Conservation (phyloP, 92 coral and sea anemone genomes). For the Umimayanthus kanabou region DNA sequence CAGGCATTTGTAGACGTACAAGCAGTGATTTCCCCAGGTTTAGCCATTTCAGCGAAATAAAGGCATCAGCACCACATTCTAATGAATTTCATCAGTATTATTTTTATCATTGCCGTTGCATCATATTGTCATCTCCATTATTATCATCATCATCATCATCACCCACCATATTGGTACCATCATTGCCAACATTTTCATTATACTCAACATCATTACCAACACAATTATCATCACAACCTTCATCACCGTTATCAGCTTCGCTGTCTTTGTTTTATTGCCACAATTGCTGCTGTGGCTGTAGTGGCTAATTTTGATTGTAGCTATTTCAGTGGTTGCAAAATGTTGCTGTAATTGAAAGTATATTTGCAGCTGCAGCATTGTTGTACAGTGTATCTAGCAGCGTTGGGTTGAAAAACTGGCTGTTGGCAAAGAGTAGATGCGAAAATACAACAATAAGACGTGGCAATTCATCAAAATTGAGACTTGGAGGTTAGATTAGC, state of each 20-base stretch:
- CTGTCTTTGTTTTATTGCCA: neutral
- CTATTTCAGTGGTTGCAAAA: neutral
- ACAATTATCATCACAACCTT: neutral
- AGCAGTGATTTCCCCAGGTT: no score
- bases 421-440: neutral
- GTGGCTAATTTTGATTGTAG: neutral
- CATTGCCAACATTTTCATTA: no score
- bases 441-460: neutral
- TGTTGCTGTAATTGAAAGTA: no score
- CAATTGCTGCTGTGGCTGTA: neutral
- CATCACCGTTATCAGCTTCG: neutral
- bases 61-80: neutral
- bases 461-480: no score
- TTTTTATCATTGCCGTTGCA: neutral
- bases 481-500: no score
- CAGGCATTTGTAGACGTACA: no score
- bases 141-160: neutral
- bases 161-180: neutral
- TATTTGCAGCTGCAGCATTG: neutral
- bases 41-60: no score
- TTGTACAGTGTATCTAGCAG: neutral
- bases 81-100: neutral
- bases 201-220: neutral
- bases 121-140: neutral
- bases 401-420: neutral